These are phyloP conservation scores for Erythrocebus patas DNA, from an alignment of 2,113 vertebrate species.

Conservation along the genomic window DNA sequence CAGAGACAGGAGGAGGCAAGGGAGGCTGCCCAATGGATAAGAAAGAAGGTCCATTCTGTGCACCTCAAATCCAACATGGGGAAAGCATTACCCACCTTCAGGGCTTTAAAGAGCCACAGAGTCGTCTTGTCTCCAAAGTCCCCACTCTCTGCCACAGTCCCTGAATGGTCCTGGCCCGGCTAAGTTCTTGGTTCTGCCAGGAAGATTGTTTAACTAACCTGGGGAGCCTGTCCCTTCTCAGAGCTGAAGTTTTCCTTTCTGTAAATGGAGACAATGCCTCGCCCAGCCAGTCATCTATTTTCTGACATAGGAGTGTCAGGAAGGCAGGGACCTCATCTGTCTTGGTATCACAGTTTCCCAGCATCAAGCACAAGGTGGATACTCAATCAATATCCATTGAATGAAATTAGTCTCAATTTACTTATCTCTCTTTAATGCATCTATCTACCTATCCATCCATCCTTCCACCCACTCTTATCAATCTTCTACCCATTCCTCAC, in stretches of 20 bases:
- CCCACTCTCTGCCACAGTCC: not conserved
- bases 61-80: no score
- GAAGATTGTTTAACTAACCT: not conserved
- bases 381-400: not conserved
- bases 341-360: not conserved
- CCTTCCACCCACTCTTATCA: not conserved
- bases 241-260: not conserved
- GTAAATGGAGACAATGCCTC: not conserved
- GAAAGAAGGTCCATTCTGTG: not conserved
- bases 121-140: not conserved
- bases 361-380: not conserved
- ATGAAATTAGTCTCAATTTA: not conserved
- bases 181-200: not conserved
- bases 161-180: not conserved
- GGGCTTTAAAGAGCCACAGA: not conserved
- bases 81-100: not conserved
- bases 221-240: not conserved
- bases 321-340: not conserved
- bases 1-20: not conserved
- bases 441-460: not conserved
- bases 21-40: not conserved
- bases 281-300: not conserved
- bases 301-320: not conserved
- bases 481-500: not conserved
- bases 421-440: not conserved